Base-by-base conservation (phyloP, 2,797 vertebrate genomes). In the Chromobotia macracanthus region DNA sequence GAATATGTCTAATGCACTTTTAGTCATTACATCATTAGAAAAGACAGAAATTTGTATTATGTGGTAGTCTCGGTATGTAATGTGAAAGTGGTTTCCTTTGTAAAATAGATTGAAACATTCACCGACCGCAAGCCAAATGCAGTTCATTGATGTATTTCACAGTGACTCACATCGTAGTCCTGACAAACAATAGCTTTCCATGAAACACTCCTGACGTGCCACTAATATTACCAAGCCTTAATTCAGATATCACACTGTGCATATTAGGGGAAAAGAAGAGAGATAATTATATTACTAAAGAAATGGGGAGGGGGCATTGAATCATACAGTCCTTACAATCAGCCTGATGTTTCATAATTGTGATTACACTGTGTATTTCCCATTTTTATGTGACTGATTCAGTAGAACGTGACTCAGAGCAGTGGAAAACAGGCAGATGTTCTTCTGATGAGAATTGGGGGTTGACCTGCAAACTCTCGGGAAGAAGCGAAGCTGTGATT, bases 391-490 rank as follows among this genome's bases (percentile, higher is more conserved):
- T 35, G 69, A 64, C 15, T 63, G 50, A 77, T 72, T 51, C 48
- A 28, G 16, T 35, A 50, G 44, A 51, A 60, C 3, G 25, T 65
- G 60, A 77, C 53, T 50, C 6, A 19, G 23, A 46, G 31, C 48
- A 55, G 46, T 38, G 18, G 35, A 46, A 28, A 60, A 55, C 0
- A 4, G 66, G 4, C 60, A 41, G 44, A 72, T 69, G 46, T 13
- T 70, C 35, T 31, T 35, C 70, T 72, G 35, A 63, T 53, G 12
- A 44, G 2, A 10, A 63, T 1, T 19, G 28, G 8, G 79, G 82
- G 77, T 87, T 91, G 92, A 93, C 91, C 89, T 87, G n/a, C 48
- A 73, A 88, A 85, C 91, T 90, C 83, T 87, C 60, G 51, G 80
- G 86, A 80, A 76, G 77, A 85, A 82, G 80, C 44, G 80, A 68